These are phyloP conservation scores for Agriotes lineatus DNA, from an alignment of 2,888 invertebrate genomes.

Conservation along the genomic window DNA sequence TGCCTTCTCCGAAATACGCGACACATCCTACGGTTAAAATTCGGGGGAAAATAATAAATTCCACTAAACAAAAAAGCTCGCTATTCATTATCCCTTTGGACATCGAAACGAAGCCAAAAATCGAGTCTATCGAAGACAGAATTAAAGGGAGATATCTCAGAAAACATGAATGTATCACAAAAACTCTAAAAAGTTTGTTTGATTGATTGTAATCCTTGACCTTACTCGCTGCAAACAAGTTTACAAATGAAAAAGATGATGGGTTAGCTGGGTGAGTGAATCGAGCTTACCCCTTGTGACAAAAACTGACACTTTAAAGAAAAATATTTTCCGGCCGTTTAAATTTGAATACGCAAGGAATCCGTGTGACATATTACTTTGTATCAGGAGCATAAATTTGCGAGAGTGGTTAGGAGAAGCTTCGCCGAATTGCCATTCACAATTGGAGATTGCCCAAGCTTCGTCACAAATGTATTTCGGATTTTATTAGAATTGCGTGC, in stretches of 20 bases:
- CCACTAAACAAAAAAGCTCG: background rate
- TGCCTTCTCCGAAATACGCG: background rate
- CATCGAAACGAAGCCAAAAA: background rate
- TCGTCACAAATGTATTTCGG: background rate
- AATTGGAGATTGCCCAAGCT: slow-evolving; percentile 1
- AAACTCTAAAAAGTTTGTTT: slow-evolving; percentile 21
- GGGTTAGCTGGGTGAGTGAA: slow-evolving; percentile 24
- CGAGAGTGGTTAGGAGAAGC: slow-evolving; percentile 7
- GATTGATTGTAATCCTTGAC: slow-evolving; percentile 33
- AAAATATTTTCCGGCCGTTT: slow-evolving; percentile 29
- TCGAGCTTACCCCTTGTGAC: slow-evolving; percentile 12
- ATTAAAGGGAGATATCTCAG: background rate
- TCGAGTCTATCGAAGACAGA: background rate
- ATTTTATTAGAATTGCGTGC: background rate
- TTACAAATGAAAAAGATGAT: slow-evolving; percentile 29
- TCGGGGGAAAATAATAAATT: background rate
- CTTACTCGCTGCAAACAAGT: slow-evolving; percentile 15
- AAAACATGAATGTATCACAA: background rate
- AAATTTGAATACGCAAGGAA: slow-evolving; percentile 27
- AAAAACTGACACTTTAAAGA: slow-evolving; percentile 29
- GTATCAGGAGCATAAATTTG: slow-evolving; percentile 23
- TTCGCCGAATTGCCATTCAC: background rate
- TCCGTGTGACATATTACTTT: slow-evolving; percentile 25
- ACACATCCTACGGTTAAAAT: background rate
- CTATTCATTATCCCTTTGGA: background rate